phyloP scores from a whole-genome alignment of 2,113 vertebrate genomes.

The Rhagologus leucostigma region DNA sequence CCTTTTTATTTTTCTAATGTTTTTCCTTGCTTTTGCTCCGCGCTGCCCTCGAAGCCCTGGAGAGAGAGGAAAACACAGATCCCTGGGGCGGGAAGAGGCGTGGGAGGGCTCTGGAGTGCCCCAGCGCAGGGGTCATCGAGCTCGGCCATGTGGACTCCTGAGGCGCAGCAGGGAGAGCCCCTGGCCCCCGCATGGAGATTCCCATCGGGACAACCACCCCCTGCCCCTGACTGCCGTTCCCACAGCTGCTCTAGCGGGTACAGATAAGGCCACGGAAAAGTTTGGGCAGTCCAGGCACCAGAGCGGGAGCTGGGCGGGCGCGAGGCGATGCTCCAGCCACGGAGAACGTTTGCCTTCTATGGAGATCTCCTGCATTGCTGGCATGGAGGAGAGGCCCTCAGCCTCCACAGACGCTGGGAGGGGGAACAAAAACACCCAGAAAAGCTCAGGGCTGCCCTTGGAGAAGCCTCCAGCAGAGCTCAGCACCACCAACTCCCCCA shows the following conservation, averaged over 20 bases:
- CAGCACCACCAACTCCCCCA: background rate
- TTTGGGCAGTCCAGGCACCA: accelerated
- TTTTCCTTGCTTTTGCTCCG: background rate
- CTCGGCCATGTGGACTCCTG: accelerated
- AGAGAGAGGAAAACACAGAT: background rate
- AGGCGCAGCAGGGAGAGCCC: background rate
- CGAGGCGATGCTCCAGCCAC: accelerated
- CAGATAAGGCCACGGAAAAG: background rate
- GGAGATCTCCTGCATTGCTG: background rate
- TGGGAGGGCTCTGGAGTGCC: background rate
- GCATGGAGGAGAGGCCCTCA: background rate
- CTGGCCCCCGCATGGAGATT: accelerated
- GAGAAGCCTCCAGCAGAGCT: background rate
- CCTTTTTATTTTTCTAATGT: background rate
- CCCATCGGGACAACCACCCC: accelerated
- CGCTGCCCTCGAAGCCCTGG: background rate
- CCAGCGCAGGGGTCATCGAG: accelerated
- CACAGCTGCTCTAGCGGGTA: accelerated
- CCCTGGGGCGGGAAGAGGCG: background rate
- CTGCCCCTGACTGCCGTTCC: accelerated
- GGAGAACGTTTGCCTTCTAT: conserved; percentile 5
- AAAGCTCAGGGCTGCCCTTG: background rate
- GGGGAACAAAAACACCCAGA: background rate
- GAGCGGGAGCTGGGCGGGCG: background rate
- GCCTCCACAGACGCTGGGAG: accelerated